Conservation (phyloP, 2,113 vertebrate genomes). For the Gracilinanus agilis region DNA sequence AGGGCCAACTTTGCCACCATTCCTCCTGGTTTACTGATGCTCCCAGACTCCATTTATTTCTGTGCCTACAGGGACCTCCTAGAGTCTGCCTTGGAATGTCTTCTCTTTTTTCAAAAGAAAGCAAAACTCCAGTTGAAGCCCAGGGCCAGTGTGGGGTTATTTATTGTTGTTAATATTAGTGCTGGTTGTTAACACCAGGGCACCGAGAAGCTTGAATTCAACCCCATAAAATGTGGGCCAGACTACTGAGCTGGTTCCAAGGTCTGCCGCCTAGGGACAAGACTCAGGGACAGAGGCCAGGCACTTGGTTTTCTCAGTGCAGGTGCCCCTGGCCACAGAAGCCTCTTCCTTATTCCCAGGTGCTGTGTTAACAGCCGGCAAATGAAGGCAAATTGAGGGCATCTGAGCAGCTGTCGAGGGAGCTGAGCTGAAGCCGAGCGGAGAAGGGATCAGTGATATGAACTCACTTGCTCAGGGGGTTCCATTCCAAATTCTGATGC, state of each 20-base stretch:
- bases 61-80: conserved; percentile 6
- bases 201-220: accelerated
- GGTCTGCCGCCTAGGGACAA: background rate
- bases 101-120: background rate
- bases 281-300: accelerated
- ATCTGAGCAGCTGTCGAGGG: background rate
- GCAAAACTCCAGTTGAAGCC: accelerated
- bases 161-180: background rate
- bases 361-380: accelerated
- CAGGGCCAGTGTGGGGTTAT: accelerated
- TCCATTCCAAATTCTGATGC: background rate
- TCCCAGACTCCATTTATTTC: conserved; percentile 65
- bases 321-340: background rate
- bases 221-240: accelerated
- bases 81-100: conserved; percentile 37
- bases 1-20: background rate
- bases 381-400: background rate
- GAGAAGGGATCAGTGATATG: accelerated
- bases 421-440: background rate
- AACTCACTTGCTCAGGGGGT: accelerated
- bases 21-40: conserved; percentile 49
- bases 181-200: conserved; percentile 13
- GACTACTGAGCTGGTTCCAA: background rate
- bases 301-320: accelerated
- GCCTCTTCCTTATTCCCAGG: background rate